Base-by-base conservation (phyloP, 2,113 vertebrate genomes). In the Hypomesus transpacificus region DNA sequence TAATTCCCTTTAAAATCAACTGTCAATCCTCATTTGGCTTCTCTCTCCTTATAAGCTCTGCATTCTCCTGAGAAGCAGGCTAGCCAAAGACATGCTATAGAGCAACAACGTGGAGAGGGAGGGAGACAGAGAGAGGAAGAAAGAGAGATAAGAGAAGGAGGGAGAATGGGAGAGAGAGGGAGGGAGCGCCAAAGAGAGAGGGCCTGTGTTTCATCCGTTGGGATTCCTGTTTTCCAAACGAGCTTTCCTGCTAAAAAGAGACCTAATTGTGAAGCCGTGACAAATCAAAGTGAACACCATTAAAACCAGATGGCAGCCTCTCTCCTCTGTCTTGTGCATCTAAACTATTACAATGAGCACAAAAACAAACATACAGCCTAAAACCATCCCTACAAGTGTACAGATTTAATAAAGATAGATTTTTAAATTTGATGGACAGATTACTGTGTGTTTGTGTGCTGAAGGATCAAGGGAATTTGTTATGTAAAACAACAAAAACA, bases 221-320 rank as follows among this genome's bases (percentile, higher is more conserved):
- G 75, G 76, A 69, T 70, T 70, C 18, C 1, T 74, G 72, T 70
- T 81, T 70, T 50, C 71, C 17, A 76, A 75, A 22, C 22, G 7
- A 74, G 71, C 68, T 82, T 79, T 28, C 54, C 39, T 57, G 61
- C 80, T 87, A 87, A 90, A 67, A 89, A 13, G 81, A 90, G 87
- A 83, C 87, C 83, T 88, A 83, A 89, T 83, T 82, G 85, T 70
- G 74, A 62, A 17, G 74, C 85, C 85, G 17, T 88, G 89, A 88
- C 87, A 69, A 88, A 89, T 90, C 76, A 66, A 86, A 87, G 76
- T 86, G 89, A 90, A 82, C 80, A 80, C 75, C 82, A 34, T 84
- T 77, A 39, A 73, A 78, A 77, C 39, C 53, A 56, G 16, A 3
- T 82, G 77, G 71, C 54, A 67, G 77, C 21, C 79, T 70, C 56